phyloP scores from a whole-genome alignment of 2,888 invertebrate species.

The Noctua janthe region DNA sequence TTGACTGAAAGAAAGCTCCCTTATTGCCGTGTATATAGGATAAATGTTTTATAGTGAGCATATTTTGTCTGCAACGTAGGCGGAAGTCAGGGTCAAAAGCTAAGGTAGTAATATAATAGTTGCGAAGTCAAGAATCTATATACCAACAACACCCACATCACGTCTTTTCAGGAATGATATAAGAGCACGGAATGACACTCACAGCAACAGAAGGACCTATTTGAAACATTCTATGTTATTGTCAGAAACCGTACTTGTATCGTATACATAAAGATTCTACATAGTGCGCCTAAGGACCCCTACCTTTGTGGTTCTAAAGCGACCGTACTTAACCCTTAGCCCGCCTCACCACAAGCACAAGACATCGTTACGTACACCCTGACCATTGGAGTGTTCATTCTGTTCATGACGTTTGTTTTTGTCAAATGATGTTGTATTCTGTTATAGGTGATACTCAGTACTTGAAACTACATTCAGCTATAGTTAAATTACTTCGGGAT shows the following conservation, averaged over 20 bases:
- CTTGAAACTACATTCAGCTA: background rate
- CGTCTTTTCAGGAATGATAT: background rate
- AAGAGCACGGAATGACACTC: conserved; percentile 1
- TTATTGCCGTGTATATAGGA: too few relatives aligned
- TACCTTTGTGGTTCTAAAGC: conserved; percentile 35
- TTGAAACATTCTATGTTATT: conserved; percentile 20
- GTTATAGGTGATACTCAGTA: background rate
- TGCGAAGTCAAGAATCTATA: background rate
- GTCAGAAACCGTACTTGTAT: conserved; percentile 4
- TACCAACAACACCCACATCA: background rate
- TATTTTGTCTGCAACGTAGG: background rate
- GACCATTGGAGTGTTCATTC: conserved; percentile 7
- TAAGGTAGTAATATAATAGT: background rate
- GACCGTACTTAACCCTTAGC: conserved; percentile 50
- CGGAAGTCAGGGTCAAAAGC: background rate
- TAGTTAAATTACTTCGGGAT: background rate
- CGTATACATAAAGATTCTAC: conserved; percentile 1
- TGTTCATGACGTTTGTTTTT: conserved; percentile 17
- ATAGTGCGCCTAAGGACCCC: conserved; percentile 23
- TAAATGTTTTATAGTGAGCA: too few relatives aligned
- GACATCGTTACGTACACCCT: conserved; percentile 24
- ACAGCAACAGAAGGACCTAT: conserved; percentile 16
- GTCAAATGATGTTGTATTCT: background rate
- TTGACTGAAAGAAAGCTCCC: too few relatives aligned
- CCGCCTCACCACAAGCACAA: conserved; percentile 9